These are phyloP conservation scores for Tenualosa ilisha DNA, from an alignment of 2,797 vertebrate species.

Conservation along the genomic window DNA sequence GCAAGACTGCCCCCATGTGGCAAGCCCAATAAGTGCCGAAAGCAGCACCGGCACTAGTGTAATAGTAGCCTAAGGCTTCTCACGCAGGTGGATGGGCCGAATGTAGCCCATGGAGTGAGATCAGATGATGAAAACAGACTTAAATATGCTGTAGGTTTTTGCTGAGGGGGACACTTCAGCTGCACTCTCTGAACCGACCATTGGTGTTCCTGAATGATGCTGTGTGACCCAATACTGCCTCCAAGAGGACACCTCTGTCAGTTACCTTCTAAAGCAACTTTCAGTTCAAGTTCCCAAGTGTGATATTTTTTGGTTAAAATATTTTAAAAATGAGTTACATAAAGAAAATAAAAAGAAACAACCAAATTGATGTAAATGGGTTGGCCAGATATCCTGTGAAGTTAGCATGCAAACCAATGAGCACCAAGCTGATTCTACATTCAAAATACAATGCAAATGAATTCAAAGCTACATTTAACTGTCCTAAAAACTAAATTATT, in stretches of 20 bases:
- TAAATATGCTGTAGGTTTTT: neutral
- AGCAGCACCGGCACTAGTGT: neutral
- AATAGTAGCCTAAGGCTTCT: neutral
- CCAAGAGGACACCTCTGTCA: neutral
- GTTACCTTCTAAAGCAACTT: neutral
- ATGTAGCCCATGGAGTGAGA: neutral
- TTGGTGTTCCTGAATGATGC: neutral
- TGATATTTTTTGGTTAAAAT: no score
- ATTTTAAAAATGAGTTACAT: no score
- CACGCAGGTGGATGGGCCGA: neutral
- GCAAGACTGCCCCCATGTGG: neutral
- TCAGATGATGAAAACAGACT: neutral
- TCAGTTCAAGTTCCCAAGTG: neutral
- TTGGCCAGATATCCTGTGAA: no score
- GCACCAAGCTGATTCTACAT: no score
- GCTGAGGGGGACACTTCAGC: neutral
- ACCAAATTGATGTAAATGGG: no score
- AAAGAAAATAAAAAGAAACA: no score
- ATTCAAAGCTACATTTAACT: no score
- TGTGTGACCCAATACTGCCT: neutral
- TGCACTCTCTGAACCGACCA: neutral
- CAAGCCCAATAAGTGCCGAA: neutral
- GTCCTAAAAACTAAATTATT: no score
- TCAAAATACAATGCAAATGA: no score
- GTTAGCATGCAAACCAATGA: no score